phyloP scores from a whole-genome alignment of 2,797 vertebrate species.

The Parambassis ranga region DNA sequence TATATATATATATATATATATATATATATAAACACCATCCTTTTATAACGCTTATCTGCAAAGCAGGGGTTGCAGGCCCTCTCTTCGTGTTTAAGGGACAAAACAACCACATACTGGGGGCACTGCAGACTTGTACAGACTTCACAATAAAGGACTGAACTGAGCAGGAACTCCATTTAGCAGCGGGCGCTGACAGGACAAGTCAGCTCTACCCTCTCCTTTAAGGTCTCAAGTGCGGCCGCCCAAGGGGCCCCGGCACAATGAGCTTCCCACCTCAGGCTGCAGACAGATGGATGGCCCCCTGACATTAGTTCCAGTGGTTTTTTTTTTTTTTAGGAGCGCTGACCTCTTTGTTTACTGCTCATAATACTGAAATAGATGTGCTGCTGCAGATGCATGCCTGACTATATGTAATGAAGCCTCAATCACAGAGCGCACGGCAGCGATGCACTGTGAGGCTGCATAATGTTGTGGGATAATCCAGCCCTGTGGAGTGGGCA shows the following conservation, averaged over 20 bases:
- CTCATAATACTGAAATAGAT: slow-evolving; percentile 26
- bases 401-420: too few relatives aligned
- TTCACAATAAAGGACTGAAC: slow-evolving; percentile 19
- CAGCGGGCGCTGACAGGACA: slow-evolving; percentile 59
- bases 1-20: too few relatives aligned
- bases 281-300: slow-evolving; percentile 75
- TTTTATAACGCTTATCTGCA: too few relatives aligned
- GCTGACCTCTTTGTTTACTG: slow-evolving; percentile 27
- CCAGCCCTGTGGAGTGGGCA: background rate
- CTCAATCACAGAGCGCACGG: background rate
- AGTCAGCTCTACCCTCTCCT: slow-evolving; percentile 59
- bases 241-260: slow-evolving; percentile 49
- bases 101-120: slow-evolving; percentile 14
- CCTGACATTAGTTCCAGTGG: slow-evolving; percentile 73
- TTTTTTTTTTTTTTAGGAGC: slow-evolving; percentile 56
- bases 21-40: too few relatives aligned
- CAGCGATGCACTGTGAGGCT: background rate
- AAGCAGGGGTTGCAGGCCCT: background rate
- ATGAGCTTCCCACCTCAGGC: slow-evolving; percentile 50
- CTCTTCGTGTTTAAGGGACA: slow-evolving; percentile 1
- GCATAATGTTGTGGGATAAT: too few relatives aligned
- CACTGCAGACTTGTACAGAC: background rate
- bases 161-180: slow-evolving; percentile 55
- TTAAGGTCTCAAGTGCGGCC: slow-evolving; percentile 46
- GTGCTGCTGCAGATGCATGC: too few relatives aligned